A percentile compares a stretch with the other conserved stretches of the same genome.
These are phyloP conservation scores for Virgularia gustaviana DNA, from an alignment of 92 coral and sea anemone species.

Conservation along the genomic window DNA sequence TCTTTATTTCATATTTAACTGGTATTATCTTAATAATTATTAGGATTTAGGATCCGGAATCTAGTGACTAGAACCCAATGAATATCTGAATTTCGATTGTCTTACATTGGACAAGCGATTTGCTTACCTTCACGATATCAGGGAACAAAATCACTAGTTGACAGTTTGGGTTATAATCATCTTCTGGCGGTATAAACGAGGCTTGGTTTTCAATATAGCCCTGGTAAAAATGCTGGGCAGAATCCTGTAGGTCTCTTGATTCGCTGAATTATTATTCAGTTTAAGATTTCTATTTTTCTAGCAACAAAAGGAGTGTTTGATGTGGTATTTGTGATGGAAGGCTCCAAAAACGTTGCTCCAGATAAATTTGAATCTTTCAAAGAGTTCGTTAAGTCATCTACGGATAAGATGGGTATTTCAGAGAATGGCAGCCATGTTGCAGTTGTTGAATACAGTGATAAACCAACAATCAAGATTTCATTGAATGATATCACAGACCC, in stretches of 20 bases:
- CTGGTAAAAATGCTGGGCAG: too few species aligned
- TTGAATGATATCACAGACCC: constrained; percentile 53
- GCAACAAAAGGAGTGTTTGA: constrained; percentile 44
- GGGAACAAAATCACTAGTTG: too few species aligned
- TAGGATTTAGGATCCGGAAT: too few species aligned
- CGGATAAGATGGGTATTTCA: constrained; percentile 52
- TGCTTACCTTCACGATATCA: too few species aligned
- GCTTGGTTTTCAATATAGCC: too few species aligned
- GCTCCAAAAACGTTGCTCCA: constrained; percentile 62
- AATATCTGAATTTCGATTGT: too few species aligned
- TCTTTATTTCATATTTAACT: not conserved
- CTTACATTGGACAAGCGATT: too few species aligned
- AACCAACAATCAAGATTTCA: constrained; percentile 43
- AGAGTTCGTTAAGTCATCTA: constrained; percentile 59
- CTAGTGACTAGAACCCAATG: too few species aligned
- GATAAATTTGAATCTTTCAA: constrained; percentile 58
- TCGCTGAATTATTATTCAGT: not conserved
- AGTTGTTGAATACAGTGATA: constrained; percentile 66
- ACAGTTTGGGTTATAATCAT: too few species aligned
- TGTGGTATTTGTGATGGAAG: constrained; percentile 71
- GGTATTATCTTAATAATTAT: too few species aligned
- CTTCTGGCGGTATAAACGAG: too few species aligned
- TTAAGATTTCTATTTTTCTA: constrained; percentile 7
- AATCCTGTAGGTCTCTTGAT: too few species aligned
- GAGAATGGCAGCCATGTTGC: constrained; percentile 63